Percentiles rank a stretch among this genome's conserved stretches.
These are phyloP conservation scores for Stegana nigrithorax DNA, from an alignment of 2,888 invertebrate genomes.

Conservation along the genomic window DNA sequence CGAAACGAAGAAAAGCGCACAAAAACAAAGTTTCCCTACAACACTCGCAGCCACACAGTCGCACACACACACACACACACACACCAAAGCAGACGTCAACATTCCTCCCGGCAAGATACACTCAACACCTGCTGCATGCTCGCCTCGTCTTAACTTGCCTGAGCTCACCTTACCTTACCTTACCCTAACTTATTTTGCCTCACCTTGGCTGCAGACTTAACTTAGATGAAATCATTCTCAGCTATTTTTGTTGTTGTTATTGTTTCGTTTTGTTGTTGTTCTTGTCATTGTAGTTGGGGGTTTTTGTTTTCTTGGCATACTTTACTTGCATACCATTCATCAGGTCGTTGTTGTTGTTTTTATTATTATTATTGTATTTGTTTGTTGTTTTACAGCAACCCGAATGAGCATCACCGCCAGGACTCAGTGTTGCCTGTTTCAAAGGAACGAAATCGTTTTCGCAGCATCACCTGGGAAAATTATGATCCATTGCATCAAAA, in stretches of 20 bases:
- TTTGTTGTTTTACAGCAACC: constrained; percentile 74
- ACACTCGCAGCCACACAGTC: neutral
- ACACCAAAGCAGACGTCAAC: too few species aligned
- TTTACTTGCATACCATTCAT: too few species aligned
- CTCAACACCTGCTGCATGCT: neutral
- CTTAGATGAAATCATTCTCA: too few species aligned
- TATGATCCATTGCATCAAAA: constrained; percentile 94
- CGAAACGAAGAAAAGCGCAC: constrained; percentile 18
- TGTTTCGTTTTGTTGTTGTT: neutral
- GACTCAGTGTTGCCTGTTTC: constrained; percentile 83
- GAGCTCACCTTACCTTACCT: too few species aligned
- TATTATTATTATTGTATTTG: neutral
- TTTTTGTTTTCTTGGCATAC: neutral
- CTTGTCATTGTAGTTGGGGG: neutral
- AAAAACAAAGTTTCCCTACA: neutral
- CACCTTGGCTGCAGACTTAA: too few species aligned
- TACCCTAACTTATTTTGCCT: too few species aligned
- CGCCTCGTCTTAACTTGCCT: too few species aligned
- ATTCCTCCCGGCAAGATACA: too few species aligned
- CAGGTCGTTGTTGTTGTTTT: neutral
- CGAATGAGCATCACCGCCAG: constrained; percentile 84
- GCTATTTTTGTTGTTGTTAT: neutral
- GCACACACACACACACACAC: neutral
- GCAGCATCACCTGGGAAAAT: constrained; percentile 88
- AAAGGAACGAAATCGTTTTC: constrained; percentile 85